Conservation (phyloP, 2,113 vertebrate genomes). For the Protomyctophum bolini region DNA sequence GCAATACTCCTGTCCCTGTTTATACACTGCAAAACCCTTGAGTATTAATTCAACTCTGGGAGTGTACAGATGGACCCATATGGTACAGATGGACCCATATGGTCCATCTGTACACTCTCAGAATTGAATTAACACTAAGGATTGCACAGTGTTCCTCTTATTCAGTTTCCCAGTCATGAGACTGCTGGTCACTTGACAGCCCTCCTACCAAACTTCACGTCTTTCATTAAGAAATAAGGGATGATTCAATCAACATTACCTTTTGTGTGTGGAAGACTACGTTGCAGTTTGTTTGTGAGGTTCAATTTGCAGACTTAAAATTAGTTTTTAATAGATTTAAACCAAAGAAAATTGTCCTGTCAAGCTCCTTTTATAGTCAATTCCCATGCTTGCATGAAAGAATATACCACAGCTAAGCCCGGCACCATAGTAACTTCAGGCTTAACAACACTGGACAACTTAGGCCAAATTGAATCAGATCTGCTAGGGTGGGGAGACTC, state of each 20-base stretch:
- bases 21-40: background rate
- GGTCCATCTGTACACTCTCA: no score
- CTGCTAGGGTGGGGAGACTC: constrained; percentile 45
- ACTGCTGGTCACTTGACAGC: constrained; percentile 64
- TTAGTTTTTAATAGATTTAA: background rate
- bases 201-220: constrained; percentile 49
- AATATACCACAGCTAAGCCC: background rate
- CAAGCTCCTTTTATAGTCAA: background rate
- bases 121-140: no score
- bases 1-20: background rate
- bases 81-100: no score
- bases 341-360: background rate
- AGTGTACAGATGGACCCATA: no score
- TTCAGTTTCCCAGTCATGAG: constrained; percentile 59
- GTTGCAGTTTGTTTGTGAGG: background rate
- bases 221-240: constrained; percentile 58
- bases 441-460: constrained; percentile 4
- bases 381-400: constrained; percentile 25
- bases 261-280: background rate
- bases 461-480: constrained; percentile 53
- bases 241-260: constrained; percentile 52
- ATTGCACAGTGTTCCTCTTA: background rate
- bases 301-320: background rate
- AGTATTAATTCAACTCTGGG: no score
- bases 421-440: background rate